Evolutionary conservation across 2,888 invertebrate species (phyloP), one percentile per base, ranked within the genome.

Genomic region (Leptogaster cylindrica): DNA sequence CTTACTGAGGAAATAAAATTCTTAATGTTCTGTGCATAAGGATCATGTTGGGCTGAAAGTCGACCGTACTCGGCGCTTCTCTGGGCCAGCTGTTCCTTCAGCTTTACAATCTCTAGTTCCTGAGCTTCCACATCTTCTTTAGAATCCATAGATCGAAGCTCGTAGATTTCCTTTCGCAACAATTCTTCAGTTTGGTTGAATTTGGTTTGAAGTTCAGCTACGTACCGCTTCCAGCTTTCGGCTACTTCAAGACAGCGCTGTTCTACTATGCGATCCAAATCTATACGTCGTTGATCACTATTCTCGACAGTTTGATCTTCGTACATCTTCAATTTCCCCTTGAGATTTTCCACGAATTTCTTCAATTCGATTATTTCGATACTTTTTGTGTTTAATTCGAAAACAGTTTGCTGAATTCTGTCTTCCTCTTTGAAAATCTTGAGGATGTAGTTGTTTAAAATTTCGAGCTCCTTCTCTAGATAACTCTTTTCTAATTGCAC

Each of bases 91-190:
- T 89, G 87, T 71, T 88, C 87, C 74, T 90, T 89, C 3, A 91
- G 76, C 4, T 88, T 86, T 4, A 90, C 88, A 72, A 91, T 89
- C 79, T 90, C 90, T 66, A 88, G 78, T 73, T 89, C 89, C 76
- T 91, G 91, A 55, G 83, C 85, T 75, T 89, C 88, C 55, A 91
- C 81, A 0, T 86, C 87, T 79, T 81, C 78, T n/a, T n/a, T n/a
- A n/a, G n/a, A n/a, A n/a, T n/a, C n/a, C n/a, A n/a, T n/a, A 82
- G 81, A 71, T 41, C 69, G 70, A 10, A 75, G 55, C 2, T 70
- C 41, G 3, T 75, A 79, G 25, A 88, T 77, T 77, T 88, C 84
- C 44, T 77, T 77, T 73, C 83, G 79, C 7, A 87, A 77, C 55
- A 82, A 82, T 63, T 79, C 77, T 77, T 87, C 86, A 3, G 77